Evolutionary conservation across 2,797 vertebrate species (phyloP).

Genomic region (Hippoglossus hippoglossus): DNA sequence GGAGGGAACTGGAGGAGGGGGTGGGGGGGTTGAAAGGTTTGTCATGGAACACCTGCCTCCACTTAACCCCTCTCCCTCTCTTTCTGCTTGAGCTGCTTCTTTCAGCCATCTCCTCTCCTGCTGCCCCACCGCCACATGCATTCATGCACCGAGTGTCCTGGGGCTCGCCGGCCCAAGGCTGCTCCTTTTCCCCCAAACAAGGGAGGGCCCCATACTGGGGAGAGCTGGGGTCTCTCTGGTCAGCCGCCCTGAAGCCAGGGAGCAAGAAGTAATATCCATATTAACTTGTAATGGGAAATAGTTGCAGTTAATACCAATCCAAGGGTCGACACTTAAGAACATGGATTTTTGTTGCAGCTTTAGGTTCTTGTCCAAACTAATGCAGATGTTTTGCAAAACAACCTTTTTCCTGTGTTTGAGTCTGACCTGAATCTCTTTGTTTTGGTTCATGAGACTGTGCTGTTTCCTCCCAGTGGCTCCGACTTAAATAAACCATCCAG

Average conservation of each 20-base stretch:
- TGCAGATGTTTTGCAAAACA: too few species aligned
- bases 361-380: too few species aligned
- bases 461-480: neutral
- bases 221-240: conserved; percentile 37
- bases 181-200: conserved; percentile 69
- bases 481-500: neutral
- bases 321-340: too few species aligned
- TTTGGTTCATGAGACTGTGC: neutral
- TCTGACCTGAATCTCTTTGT: neutral
- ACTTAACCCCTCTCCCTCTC: conserved; percentile 85
- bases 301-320: too few species aligned
- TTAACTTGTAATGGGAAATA: too few species aligned
- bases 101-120: conserved; percentile 80
- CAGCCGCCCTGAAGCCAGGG: conserved; percentile 29
- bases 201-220: conserved; percentile 63
- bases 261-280: neutral
- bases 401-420: too few species aligned
- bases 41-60: conserved; percentile 86
- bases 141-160: conserved; percentile 63
- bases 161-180: conserved; percentile 58
- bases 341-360: too few species aligned
- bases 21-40: conserved; percentile 75
- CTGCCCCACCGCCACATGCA: conserved; percentile 58
- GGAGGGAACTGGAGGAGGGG: conserved; percentile 49
- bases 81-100: conserved; percentile 89